Evolutionary conservation across 2,888 invertebrate genomes (phyloP), one percentile per base, ranked within the genome.

Genomic region (Tenodera sinensis): DNA sequence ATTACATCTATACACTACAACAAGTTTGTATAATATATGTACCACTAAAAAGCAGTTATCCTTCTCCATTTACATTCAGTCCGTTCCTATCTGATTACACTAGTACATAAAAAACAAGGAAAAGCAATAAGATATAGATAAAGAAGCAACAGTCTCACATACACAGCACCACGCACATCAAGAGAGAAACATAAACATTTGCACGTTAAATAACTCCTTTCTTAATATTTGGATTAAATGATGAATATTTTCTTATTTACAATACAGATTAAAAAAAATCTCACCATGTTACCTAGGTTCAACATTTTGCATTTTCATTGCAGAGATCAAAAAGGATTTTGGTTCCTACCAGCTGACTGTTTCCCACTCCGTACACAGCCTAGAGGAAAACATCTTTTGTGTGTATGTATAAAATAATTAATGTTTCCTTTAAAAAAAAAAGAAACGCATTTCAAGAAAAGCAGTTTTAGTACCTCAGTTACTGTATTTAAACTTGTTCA

Each of bases 161-260:
- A 88, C 83, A 88, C 88, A 88, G 88, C 88, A 88, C 88, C 85
- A 47, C 25, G 88, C 88, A 88, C 88, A 84, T 71, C 54, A 85
- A 81, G 54, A 87, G 28, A 54, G 83, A 30, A 88, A 85, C 28
- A 71, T 81, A 88, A 88, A 81, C 54, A 54, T 84, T 88, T 88
- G 85, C 88, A 88, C 88, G 84, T 88, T 84, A 88, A 88, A 88
- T 84, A 88, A 83, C 88, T 71, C 54, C 25, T 84, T 84, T 54
- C 81, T 84, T 84, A 84, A 88, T 87, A 87, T 87, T 83, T 87
- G 83, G 87, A 82, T 34, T 82, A 30, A 87, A 83, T 71, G 54
- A 71, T 71, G 3, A 71, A 71, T 71, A 71, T 71, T 25, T 71
- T 71, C 54, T 71, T 71, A 71, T 71, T 71, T 71, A 71, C 54